Percentiles rank a stretch among this genome's conserved stretches.
Conservation (phyloP, 2,113 vertebrate species). For the Chaetodon trifascialis region DNA sequence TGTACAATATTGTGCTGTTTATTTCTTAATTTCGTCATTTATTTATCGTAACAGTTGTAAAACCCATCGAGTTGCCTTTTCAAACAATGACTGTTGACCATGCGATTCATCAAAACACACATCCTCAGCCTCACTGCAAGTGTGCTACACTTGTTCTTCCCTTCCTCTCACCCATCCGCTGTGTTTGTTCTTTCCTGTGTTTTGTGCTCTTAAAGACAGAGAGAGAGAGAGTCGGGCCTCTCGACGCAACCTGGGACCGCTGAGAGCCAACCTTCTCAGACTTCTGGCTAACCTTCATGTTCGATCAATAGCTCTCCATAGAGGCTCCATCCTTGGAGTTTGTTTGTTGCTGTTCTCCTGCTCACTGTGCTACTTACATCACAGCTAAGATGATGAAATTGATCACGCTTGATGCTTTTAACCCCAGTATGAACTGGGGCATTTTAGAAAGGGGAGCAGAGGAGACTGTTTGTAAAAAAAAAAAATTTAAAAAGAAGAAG, state of each 20-base stretch:
- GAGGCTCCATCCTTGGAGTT: slow-evolving; percentile 73
- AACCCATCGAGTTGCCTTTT: background rate
- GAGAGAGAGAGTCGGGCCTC: slow-evolving; percentile 61
- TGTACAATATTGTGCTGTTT: background rate
- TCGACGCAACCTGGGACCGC: slow-evolving; percentile 61
- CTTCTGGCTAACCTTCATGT: slow-evolving; percentile 82
- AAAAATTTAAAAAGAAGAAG: slow-evolving; percentile 1
- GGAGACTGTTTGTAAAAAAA: slow-evolving; percentile 7
- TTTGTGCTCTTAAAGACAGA: slow-evolving; percentile 63
- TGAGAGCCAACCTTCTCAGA: slow-evolving; percentile 73
- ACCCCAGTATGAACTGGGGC: slow-evolving; percentile 50
- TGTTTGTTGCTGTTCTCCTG: slow-evolving; percentile 69
- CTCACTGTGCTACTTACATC: slow-evolving; percentile 71
- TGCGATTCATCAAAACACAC: slow-evolving; percentile 49
- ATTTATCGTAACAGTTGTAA: background rate
- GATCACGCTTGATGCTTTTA: slow-evolving; percentile 71
- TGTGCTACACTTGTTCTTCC: slow-evolving; percentile 39
- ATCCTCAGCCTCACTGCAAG: slow-evolving; percentile 26
- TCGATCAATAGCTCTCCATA: slow-evolving; percentile 78
- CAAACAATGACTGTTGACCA: slow-evolving; percentile 22
- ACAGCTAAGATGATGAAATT: slow-evolving; percentile 78
- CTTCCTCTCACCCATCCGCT: slow-evolving; percentile 56
- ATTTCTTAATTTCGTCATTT: background rate
- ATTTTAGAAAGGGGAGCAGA: slow-evolving; percentile 27
- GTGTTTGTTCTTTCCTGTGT: slow-evolving; percentile 73